A percentile compares a stretch with the other conserved stretches of the same genome.
phyloP scores from a whole-genome alignment of 1,140 invertebrate genomes.

The Globodera ellingtonae region DNA sequence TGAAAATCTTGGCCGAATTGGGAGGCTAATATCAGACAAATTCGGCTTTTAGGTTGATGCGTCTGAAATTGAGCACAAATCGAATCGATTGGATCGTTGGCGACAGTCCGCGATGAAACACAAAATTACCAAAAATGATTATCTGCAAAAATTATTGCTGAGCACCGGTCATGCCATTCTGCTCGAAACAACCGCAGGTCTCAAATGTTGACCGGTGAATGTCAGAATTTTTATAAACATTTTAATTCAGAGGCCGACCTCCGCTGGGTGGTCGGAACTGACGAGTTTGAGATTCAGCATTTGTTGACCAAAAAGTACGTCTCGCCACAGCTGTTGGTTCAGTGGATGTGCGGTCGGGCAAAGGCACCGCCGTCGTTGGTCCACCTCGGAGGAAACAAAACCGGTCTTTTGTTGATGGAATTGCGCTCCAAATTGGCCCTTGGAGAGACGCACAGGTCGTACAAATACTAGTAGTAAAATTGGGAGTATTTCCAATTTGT shows the following conservation, averaged over 20 bases:
- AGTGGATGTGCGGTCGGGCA: conserved; percentile 53
- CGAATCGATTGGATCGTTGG: conserved; percentile 57
- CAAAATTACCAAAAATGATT: conserved; percentile 58
- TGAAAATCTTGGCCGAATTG: neutral
- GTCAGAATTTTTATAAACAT: neutral
- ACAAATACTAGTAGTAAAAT: no score
- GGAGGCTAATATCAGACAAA: neutral
- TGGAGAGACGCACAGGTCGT: conserved; percentile 25
- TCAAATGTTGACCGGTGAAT: conserved; percentile 15
- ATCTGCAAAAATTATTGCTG: conserved; percentile 58
- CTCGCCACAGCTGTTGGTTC: conserved; percentile 47
- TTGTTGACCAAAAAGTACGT: conserved; percentile 59
- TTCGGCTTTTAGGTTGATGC: conserved; percentile 49
- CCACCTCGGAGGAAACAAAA: conserved; percentile 58
- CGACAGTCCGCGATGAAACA: conserved; percentile 65
- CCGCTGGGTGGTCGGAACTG: conserved; percentile 48
- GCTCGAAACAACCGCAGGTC: conserved; percentile 43
- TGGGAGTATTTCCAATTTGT: no score
- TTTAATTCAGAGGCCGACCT: conserved; percentile 44
- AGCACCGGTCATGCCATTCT: conserved; percentile 61
- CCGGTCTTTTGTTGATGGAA: conserved; percentile 62
- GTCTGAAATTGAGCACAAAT: conserved; percentile 51
- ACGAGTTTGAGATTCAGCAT: conserved; percentile 62
- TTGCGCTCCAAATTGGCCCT: conserved; percentile 54
- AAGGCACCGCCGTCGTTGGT: conserved; percentile 42